Evolutionary conservation across 2,888 invertebrate species (phyloP).

Genomic region (Scaptomyza caliginosa): DNA sequence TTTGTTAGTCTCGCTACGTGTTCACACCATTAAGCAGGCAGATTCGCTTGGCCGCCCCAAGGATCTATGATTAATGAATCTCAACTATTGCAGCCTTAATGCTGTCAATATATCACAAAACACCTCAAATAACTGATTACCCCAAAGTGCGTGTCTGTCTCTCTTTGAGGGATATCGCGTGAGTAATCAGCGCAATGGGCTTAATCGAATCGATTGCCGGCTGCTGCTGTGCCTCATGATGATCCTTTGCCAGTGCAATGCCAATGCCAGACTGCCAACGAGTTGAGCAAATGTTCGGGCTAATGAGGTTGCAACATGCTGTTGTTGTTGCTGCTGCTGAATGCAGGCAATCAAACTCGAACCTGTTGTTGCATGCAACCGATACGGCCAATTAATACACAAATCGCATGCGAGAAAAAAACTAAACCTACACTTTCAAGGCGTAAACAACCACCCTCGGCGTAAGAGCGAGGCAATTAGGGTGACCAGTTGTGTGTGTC

Average conservation of each 20-base stretch:
- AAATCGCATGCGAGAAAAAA: constrained; percentile 69
- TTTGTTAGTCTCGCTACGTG: constrained; percentile 66
- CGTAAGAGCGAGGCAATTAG: constrained; percentile 5
- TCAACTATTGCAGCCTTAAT: constrained; percentile 61
- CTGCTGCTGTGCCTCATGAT: constrained; percentile 25
- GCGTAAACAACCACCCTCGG: constrained; percentile 48
- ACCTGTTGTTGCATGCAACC: constrained; percentile 70
- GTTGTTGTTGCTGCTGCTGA: constrained; percentile 36
- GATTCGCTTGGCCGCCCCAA: constrained; percentile 37
- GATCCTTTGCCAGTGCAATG: constrained; percentile 41
- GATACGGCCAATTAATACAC: neutral
- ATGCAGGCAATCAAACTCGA: constrained; percentile 58
- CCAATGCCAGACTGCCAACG: constrained; percentile 44
- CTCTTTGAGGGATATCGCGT: constrained; percentile 51
- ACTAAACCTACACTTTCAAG: neutral
- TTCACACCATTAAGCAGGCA: constrained; percentile 76
- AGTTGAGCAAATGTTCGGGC: constrained; percentile 23
- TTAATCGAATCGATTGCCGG: constrained; percentile 6
- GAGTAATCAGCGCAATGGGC: constrained; percentile 45
- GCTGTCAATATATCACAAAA: constrained; percentile 74
- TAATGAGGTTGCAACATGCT: constrained; percentile 65
- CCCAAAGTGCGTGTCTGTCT: neutral
- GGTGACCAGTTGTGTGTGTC: constrained; percentile 41
- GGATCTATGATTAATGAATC: constrained; percentile 74
- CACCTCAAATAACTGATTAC: constrained; percentile 61